These are phyloP conservation scores for Brevimyrus niger DNA, from an alignment of 2,113 vertebrate genomes.

Conservation along the genomic window DNA sequence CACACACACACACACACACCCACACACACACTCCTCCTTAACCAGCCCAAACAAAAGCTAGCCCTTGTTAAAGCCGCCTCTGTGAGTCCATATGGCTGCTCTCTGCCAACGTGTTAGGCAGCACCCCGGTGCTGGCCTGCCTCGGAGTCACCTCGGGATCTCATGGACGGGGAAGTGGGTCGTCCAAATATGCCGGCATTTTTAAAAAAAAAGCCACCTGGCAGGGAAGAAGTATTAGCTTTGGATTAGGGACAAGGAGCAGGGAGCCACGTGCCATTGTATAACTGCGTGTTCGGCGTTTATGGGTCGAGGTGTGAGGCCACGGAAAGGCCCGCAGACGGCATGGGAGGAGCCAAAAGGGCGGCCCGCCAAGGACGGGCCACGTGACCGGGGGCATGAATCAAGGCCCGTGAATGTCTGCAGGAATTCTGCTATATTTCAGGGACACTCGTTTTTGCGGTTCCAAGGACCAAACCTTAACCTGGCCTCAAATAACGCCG, in stretches of 20 bases:
- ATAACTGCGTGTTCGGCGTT: constrained; percentile 18
- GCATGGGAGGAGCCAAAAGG: neutral
- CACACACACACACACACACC: too few species aligned
- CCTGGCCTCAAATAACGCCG: constrained; percentile 65
- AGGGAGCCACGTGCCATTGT: neutral
- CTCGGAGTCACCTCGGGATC: neutral
- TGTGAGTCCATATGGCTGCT: neutral
- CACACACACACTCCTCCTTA: neutral
- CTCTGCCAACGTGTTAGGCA: neutral
- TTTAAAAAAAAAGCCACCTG: neutral
- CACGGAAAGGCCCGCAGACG: constrained; percentile 10
- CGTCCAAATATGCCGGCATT: neutral
- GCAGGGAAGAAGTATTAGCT: neutral
- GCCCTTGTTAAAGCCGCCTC: neutral
- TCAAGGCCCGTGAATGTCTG: neutral
- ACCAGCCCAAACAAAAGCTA: constrained; percentile 8
- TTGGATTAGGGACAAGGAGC: constrained; percentile 6
- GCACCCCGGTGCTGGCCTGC: neutral
- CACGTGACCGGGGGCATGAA: neutral
- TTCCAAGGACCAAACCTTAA: constrained; percentile 44
- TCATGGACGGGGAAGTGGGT: neutral
- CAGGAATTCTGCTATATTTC: neutral
- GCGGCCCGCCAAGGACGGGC: neutral
- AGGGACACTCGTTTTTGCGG: constrained; percentile 34
- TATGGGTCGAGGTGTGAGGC: neutral